Evolutionary conservation across 2,888 invertebrate genomes (phyloP).

Genomic region (Epiblema foenella): DNA sequence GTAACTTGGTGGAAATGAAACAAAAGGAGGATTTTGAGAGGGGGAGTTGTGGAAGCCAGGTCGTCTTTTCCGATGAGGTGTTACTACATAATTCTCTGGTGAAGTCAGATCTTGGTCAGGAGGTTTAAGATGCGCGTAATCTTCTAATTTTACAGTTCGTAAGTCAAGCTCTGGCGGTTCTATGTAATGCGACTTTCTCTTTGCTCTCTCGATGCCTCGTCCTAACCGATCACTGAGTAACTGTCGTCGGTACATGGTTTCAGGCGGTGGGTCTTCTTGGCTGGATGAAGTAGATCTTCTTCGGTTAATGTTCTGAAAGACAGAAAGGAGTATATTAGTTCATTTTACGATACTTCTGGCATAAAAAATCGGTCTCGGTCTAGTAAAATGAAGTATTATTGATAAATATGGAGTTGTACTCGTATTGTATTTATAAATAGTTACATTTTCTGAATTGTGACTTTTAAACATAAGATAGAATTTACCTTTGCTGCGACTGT

Average conservation of each 20-base stretch:
- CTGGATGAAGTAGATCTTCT: constrained; percentile 82
- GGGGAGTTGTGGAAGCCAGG: constrained; percentile 95
- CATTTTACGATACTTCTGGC: no score
- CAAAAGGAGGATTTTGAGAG: constrained; percentile 94
- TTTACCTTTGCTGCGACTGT: constrained; percentile 81
- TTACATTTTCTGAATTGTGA: no score
- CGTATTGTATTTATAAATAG: no score
- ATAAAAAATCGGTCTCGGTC: no score
- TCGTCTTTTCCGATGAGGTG: constrained; percentile 93
- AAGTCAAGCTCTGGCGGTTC: constrained; percentile 89
- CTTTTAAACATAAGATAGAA: background rate
- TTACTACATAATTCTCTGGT: constrained; percentile 94
- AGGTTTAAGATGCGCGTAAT: constrained; percentile 87
- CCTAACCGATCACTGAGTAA: constrained; percentile 86
- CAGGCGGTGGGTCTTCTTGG: constrained; percentile 80
- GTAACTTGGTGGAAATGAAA: constrained; percentile 91
- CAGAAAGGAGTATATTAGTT: constrained; percentile 6
- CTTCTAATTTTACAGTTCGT: constrained; percentile 87
- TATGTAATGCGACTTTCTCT: constrained; percentile 86
- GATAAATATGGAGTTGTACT: no score
- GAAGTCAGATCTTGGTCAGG: constrained; percentile 89
- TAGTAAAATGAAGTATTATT: no score
- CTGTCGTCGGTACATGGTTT: constrained; percentile 85
- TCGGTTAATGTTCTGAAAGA: constrained; percentile 71
- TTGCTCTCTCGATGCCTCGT: constrained; percentile 86